phyloP scores from a whole-genome alignment of 30 jellyfish, hydroid and myxozoan species.

The Morbakka virulenta region DNA sequence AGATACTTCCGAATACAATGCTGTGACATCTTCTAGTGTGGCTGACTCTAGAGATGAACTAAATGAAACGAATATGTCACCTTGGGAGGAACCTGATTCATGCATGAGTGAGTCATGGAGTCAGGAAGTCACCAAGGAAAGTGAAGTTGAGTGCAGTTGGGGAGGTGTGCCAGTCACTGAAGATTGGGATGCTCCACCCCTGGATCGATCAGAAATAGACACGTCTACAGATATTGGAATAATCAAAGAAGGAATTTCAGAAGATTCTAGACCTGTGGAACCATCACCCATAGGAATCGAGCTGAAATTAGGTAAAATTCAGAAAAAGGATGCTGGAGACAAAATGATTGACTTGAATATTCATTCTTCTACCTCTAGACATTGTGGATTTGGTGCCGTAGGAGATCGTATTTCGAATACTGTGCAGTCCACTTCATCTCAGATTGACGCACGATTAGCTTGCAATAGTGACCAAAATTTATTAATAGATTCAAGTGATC shows the following conservation, averaged over 20 bases:
- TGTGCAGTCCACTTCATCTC: no score
- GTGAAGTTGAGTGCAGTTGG: conserved; percentile 60
- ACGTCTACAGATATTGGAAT: not conserved
- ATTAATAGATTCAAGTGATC: no score
- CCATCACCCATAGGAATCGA: conserved; percentile 31
- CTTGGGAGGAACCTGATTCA: conserved; percentile 38
- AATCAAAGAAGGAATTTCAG: not conserved
- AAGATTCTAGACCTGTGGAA: conserved; percentile 1
- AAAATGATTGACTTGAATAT: no score
- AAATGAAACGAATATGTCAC: no score
- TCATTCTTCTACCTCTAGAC: no score
- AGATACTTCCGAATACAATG: no score
- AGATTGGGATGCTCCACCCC: conserved; percentile 80
- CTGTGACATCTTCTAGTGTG: no score
- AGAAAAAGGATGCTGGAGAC: conserved; percentile 31
- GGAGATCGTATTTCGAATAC: no score
- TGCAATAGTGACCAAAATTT: no score
- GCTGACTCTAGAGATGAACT: no score
- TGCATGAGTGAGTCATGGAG: conserved; percentile 59
- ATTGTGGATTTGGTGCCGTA: not conserved
- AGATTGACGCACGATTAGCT: no score
- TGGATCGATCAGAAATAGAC: conserved; percentile 30
- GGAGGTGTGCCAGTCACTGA: conserved; percentile 84
- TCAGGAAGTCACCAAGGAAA: conserved; percentile 43
- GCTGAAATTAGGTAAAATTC: conserved; percentile 52